Percentiles rank a stretch among this genome's conserved stretches.
Evolutionary conservation across 2,113 vertebrate genomes (phyloP).

Genomic region (Girardinichthys multiradiatus): DNA sequence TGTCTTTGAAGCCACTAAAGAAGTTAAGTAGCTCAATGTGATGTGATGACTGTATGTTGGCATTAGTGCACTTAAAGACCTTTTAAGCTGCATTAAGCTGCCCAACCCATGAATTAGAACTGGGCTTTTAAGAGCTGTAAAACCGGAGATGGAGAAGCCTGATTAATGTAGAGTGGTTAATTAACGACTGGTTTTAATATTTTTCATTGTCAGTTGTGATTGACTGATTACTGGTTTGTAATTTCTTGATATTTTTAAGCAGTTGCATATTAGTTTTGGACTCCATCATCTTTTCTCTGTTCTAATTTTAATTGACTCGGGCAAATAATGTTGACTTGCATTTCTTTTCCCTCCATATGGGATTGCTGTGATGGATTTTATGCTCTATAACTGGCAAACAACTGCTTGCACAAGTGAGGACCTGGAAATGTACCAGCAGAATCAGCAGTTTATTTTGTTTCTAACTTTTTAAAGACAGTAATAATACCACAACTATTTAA

Average conservation of each 20-base stretch:
- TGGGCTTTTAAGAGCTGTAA: conserved; percentile 48
- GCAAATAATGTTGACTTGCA: too few relatives aligned
- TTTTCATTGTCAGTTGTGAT: not conserved
- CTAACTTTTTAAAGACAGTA: too few relatives aligned
- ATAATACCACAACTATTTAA: not conserved
- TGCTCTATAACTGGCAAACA: too few relatives aligned
- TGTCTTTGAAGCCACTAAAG: conserved; percentile 14
- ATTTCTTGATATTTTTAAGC: not conserved
- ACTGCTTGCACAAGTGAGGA: too few relatives aligned
- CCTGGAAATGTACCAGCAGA: too few relatives aligned
- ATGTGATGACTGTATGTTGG: conserved; percentile 42
- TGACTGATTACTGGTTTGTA: not conserved
- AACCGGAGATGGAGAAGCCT: conserved; percentile 25
- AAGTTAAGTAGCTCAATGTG: conserved; percentile 53
- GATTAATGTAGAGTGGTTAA: conserved; percentile 28
- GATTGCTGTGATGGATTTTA: too few relatives aligned
- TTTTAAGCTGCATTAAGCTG: conserved; percentile 62
- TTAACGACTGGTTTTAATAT: conserved; percentile 19
- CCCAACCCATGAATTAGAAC: conserved; percentile 50
- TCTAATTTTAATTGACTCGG: not conserved
- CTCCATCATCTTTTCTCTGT: not conserved
- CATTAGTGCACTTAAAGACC: conserved; percentile 65
- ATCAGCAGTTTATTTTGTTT: too few relatives aligned
- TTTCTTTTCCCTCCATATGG: too few relatives aligned
- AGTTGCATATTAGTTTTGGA: not conserved